phyloP scores from a whole-genome alignment of 1,140 invertebrate genomes.

The Drosophila pseudoobscura region DNA sequence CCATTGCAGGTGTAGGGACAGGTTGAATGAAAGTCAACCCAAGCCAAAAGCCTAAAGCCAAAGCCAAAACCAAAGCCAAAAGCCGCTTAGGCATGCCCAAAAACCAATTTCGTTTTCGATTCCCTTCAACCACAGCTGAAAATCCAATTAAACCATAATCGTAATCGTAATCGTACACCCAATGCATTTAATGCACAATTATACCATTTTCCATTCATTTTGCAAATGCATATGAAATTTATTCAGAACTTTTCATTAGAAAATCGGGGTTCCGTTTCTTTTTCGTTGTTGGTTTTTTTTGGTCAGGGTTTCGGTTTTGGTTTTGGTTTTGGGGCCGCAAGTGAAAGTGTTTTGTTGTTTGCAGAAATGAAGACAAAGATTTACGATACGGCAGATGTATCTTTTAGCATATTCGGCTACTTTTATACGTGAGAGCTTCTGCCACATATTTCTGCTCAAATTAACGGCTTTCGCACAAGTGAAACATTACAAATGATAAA shows the following conservation, averaged over 20 bases:
- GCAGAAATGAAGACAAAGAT: conserved; percentile 65
- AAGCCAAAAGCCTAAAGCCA: conserved; percentile 10
- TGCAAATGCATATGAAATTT: not conserved
- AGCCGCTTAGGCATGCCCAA: conserved; percentile 49
- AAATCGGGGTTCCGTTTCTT: conserved; percentile 23
- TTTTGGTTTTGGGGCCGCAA: conserved; percentile 21
- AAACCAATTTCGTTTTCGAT: conserved; percentile 29
- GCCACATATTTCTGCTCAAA: conserved; percentile 27
- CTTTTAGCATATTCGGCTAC: conserved; percentile 36
- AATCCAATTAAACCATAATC: conserved; percentile 35
- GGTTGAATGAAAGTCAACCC: conserved; percentile 68
- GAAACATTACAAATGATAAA: conserved; percentile 12
- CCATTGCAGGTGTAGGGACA: conserved; percentile 66
- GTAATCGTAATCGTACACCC: too few species aligned
- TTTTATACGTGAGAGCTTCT: conserved; percentile 13
- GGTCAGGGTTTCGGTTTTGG: not conserved
- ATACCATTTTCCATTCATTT: not conserved
- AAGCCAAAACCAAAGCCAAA: too few species aligned
- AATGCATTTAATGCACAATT: too few species aligned
- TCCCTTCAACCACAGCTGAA: not conserved
- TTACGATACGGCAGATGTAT: conserved; percentile 63
- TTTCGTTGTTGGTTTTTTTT: conserved; percentile 31
- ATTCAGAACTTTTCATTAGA: conserved; percentile 12
- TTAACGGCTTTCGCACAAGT: conserved; percentile 41
- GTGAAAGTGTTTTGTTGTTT: conserved; percentile 57